Base-by-base conservation (phyloP, 2,113 vertebrate species). In the Nothobranchius kuhntae region DNA sequence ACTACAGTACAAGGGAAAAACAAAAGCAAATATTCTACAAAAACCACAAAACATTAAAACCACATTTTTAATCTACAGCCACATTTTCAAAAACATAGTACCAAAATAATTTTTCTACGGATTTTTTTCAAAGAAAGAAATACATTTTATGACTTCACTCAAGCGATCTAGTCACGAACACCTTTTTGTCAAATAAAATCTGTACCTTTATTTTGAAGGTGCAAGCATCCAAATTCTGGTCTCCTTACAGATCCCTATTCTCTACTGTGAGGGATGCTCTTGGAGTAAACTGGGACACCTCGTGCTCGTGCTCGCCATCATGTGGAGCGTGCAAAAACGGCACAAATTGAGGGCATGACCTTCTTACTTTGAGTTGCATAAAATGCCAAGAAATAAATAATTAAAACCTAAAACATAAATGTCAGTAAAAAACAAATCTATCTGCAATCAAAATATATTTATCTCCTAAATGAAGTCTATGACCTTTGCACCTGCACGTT, bases 131-230 rank as follows among this genome's bases (percentile, higher is more conserved):
- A 47, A 5, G 2, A 13, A 14, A 47, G 13, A 4, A 47, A 13
- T 4, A 13, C 14, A 30, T 30, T 4, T 1, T 45, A 13, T 47
- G 13, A 47, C 46, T 47, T 7, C 38, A 40, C 7, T 40, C 38
- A 40, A 40, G 38, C 7, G 12, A 45, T 12, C 10, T 12, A 13
- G 13, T 45, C 9, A 9, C 12, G 13, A 45, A 4, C 30, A 30
- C 12, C 3, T 45, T 45, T 11, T 1, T 9, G 42, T 2, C 8
- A 7, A 44, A 10, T 7, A 6, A 47, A 47, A 47, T 14, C 4
- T 14, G 1, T 0, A 35, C 71, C 68, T 42, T 86, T 84, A 84
- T 66, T 82, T 40, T 79, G 77, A 81, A 84, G 14, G 7, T 3
- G 0, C 0, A 9, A 17, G 14, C n/a, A 38, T 57, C 17, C 2